These are phyloP conservation scores for Antedon bifida DNA, from an alignment of 35 echinoderm and acorn worm genomes.

Conservation along the genomic window DNA sequence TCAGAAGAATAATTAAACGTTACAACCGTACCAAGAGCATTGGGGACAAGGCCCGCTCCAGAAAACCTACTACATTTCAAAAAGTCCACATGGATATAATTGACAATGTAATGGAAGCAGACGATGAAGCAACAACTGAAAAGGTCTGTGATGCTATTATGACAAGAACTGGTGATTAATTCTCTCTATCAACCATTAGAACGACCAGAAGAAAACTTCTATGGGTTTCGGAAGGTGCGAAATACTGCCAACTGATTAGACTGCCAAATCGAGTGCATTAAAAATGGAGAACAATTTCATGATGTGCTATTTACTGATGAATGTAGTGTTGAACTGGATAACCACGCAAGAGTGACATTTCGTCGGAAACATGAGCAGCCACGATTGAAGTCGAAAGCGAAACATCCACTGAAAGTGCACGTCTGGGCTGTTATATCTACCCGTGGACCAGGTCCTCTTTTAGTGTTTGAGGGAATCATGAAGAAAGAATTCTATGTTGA, in stretches of 20 bases:
- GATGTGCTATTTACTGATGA: constrained; percentile 15
- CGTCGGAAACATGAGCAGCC: neutral
- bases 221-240: neutral
- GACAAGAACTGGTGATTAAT: neutral
- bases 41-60: too few relatives aligned
- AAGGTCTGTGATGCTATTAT: neutral
- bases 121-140: constrained; percentile 1
- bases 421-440: constrained; percentile 23
- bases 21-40: too few relatives aligned
- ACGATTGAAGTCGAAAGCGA: constrained; percentile 20
- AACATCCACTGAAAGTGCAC: constrained; percentile 31
- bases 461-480: constrained; percentile 37
- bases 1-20: too few relatives aligned
- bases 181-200: neutral
- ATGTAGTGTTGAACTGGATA: constrained; percentile 20
- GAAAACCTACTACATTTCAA: neutral
- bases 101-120: constrained; percentile 1
- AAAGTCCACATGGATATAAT: neutral
- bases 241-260: constrained; percentile 5
- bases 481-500: constrained; percentile 11
- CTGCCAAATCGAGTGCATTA: neutral
- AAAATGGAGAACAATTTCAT: neutral
- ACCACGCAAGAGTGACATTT: constrained; percentile 13
- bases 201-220: neutral
- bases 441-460: constrained; percentile 5